A percentile compares a stretch with the other conserved stretches of the same genome.
phyloP scores from a whole-genome alignment of 2,113 vertebrate species.

The Misgurnus mizolepis region DNA sequence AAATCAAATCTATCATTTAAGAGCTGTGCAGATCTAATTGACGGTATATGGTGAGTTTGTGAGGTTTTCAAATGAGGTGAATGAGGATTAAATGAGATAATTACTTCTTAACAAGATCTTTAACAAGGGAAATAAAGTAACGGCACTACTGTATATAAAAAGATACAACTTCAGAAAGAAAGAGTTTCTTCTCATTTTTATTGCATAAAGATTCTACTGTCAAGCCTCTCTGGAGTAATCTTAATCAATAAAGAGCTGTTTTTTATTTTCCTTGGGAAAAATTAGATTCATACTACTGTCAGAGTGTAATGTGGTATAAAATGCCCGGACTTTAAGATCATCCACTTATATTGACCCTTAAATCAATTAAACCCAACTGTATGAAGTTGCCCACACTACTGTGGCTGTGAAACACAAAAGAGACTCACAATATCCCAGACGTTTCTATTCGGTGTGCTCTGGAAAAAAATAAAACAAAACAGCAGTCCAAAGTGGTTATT shows the following conservation, averaged over 20 bases:
- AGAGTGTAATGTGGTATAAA: background rate
- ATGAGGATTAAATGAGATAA: background rate
- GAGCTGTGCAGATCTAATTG: constrained; percentile 28
- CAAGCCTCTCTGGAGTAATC: too few relatives aligned
- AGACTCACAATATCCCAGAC: background rate
- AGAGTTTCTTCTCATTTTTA: background rate
- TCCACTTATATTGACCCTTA: background rate
- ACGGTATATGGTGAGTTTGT: background rate
- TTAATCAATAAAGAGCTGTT: background rate
- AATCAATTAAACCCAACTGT: background rate
- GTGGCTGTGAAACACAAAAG: constrained; percentile 4
- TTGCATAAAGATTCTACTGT: background rate
- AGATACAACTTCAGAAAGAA: background rate
- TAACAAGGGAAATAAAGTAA: constrained; percentile 1
- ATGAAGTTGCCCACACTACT: background rate
- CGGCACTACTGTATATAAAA: background rate
- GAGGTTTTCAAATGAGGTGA: constrained; percentile 2
- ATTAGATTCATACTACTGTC: background rate
- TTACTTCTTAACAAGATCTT: constrained; percentile 1
- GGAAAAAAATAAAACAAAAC: constrained; percentile 8
- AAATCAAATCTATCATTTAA: constrained; percentile 10
- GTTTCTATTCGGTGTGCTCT: background rate
- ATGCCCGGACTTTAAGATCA: background rate
- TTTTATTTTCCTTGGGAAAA: background rate
- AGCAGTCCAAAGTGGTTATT: constrained; percentile 39